Base-by-base conservation (phyloP, 1,140 invertebrate genomes). In the Gonatopus flavifemur region DNA sequence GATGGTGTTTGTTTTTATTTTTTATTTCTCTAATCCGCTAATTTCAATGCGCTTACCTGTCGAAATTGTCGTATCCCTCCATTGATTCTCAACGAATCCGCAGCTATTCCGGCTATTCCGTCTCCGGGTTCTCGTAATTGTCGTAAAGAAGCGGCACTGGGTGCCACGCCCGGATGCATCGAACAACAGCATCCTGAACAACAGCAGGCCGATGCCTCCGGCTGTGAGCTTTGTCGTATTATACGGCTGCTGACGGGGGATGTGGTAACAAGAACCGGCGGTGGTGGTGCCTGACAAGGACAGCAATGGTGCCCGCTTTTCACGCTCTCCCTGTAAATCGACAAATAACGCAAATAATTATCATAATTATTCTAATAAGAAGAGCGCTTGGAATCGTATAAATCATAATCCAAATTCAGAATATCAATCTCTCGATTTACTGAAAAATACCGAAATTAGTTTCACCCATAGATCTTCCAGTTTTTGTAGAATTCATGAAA, bases 11-110 rank as follows among this genome's bases (percentile, higher is more conserved):
- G n/a, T n/a, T n/a, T n/a, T n/a, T n/a, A n/a, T n/a, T n/a, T n/a
- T n/a, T n/a, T n/a, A n/a, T n/a, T n/a, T n/a, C n/a, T n/a, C n/a
- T n/a, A n/a, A n/a, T n/a, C n/a, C n/a, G n/a, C n/a, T n/a, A 32
- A 49, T n/a, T n/a, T n/a, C n/a, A n/a, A n/a, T n/a, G n/a, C n/a
- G 59, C 80, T 83, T 85, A 94, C 92, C 89, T 98, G 94, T 79
- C 94, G 93, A 78, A 97, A 98, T 64, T 94, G 93, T 59, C 93
- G 84, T 80, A 98, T 93, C 52, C 93, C 95, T 39, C 96, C 95
- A 80, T 97, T 98, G 77, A 98, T 93, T 54, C 95, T 83, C 61
- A 98, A 83, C 24, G 94, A 96, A 78, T 97, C 94, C n/a, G 93
- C 93, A 2, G 94, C 95, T 66, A 98, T 98, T 64, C 93, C 92